Base-by-base conservation (phyloP, 2,113 vertebrate genomes). In the Bothrops jararaca region DNA sequence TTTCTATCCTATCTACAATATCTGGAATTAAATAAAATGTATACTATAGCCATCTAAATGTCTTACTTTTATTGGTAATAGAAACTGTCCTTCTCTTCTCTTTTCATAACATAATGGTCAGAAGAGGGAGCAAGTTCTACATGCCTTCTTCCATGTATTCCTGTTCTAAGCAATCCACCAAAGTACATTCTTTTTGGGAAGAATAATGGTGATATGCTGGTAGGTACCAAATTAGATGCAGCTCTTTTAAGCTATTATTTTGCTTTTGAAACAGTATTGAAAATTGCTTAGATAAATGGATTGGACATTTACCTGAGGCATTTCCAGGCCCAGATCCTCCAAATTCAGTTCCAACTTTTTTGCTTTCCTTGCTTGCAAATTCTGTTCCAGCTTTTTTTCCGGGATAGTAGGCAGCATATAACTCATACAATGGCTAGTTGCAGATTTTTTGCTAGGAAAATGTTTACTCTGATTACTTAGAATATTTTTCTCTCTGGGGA, bases 261-360 rank as follows among this genome's bases (percentile, higher is more conserved):
- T 53, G 89, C 18, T 39, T 15, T 20, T 90, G 18, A 74, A 74
- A 52, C n/a, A 1, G 29, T 23, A 29, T 50, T 60, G n/a, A 60
- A 11, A 74, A 22, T 22, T 90, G 60, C 29, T 69, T 74, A 10
- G 26, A 26, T 23, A 42, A 52, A 56, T 80, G 53, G 29, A 69
- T 1, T 90, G 29, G 88, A 3, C 18, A 95, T 97, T 97, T 98
- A 99, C 99, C 99, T 99, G 99, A 99, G 99, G 99, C 99, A 99
- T 99, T 97, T 99, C 99, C 98, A 98, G 98, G 97, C 98, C 98
- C 98, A 98, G 98, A 97, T 98, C 97, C 96, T 96, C 97, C 95
- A 98, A 97, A 98, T 98, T 98, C 97, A 97, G 97, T 95, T 95
- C 97, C 97, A 98, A 98, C 98, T 97, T 98, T 98, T 96, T 98